Evolutionary conservation across 2,797 vertebrate genomes (phyloP).

Genomic region (Fringilla coelebs): DNA sequence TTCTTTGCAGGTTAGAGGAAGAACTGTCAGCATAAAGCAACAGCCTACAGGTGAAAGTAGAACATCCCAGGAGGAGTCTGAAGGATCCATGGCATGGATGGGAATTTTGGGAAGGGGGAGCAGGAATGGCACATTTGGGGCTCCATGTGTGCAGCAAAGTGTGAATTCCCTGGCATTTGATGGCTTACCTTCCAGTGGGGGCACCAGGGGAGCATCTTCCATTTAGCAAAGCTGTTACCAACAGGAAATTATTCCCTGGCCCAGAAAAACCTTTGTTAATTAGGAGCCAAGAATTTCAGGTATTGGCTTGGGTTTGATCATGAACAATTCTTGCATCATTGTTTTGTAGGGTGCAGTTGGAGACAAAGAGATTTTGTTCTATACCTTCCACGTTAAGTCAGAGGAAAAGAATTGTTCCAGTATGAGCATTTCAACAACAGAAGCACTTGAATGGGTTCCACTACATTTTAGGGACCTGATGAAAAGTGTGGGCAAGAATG

Average conservation of each 20-base stretch:
- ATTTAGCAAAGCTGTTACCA: not conserved
- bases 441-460: not conserved
- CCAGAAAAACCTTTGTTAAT: not conserved
- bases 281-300: not conserved
- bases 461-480: not conserved
- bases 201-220: not conserved
- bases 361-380: not conserved
- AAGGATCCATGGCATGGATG: not conserved
- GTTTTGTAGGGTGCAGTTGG: not conserved
- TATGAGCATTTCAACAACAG: not conserved
- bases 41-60: not conserved
- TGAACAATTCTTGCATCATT: not conserved
- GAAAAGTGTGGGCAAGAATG: not conserved
- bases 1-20: not conserved
- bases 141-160: not conserved
- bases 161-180: not conserved
- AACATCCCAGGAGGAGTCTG: not conserved
- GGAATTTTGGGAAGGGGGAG: not conserved
- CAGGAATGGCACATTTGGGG: not conserved
- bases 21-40: not conserved
- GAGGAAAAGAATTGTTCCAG: not conserved
- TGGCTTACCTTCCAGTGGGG: not conserved
- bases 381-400: not conserved
- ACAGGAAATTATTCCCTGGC: not conserved
- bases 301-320: not conserved